Evolutionary conservation across 2,888 invertebrate species (phyloP).

Genomic region (Papilio demoleus): DNA sequence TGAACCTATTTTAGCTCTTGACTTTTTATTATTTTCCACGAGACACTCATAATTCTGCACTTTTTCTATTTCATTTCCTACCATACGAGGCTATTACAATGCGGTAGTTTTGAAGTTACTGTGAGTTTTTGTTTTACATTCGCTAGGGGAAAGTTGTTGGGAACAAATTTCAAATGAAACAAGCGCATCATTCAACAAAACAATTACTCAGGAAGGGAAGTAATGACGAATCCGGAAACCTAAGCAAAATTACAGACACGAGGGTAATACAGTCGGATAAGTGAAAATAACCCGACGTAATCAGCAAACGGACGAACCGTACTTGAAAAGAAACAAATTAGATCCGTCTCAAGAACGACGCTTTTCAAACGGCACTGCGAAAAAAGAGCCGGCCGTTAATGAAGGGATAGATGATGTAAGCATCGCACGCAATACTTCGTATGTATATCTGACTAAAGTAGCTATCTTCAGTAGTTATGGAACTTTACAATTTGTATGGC

Average conservation of each 20-base stretch:
- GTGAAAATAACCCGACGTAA: conserved; percentile 66
- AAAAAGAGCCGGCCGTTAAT: conserved; percentile 68
- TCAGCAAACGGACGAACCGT: conserved; percentile 64
- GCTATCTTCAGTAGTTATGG: conserved; percentile 1
- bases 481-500: conserved; percentile 7
- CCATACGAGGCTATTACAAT: conserved; percentile 30
- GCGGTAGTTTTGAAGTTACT: conserved; percentile 37
- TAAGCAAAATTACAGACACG: conserved; percentile 65
- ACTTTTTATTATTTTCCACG: conserved; percentile 36
- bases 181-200: conserved; percentile 40
- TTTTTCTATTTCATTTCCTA: conserved; percentile 37
- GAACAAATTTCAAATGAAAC: conserved; percentile 24
- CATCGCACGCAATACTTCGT: conserved; percentile 40
- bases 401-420: conserved; percentile 66
- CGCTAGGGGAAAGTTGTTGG: not conserved
- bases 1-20: conserved; percentile 31
- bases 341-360: conserved; percentile 75
- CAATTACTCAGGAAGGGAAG: conserved; percentile 28
- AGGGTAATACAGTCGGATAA: conserved; percentile 62
- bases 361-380: conserved; percentile 66
- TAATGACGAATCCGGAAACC: conserved; percentile 50
- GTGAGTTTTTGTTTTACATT: conserved; percentile 25
- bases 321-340: conserved; percentile 81
- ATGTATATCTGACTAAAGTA: not conserved
- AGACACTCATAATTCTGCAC: conserved; percentile 35